phyloP scores from a whole-genome alignment of 2,113 vertebrate species.

The Planiliza haematocheilus region DNA sequence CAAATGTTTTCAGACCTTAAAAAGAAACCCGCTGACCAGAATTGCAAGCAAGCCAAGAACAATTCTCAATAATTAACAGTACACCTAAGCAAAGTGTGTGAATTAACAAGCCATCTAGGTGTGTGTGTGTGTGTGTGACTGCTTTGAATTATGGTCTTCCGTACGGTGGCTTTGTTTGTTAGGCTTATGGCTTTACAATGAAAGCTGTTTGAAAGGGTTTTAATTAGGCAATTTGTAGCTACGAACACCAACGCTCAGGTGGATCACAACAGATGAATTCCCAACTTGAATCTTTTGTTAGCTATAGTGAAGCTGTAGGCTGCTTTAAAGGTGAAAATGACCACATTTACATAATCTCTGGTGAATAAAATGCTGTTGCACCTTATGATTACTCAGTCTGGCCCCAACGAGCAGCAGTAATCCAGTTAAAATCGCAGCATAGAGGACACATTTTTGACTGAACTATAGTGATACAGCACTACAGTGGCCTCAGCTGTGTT shows the following conservation, averaged over 20 bases:
- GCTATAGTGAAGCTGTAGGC: neutral
- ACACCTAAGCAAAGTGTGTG: neutral
- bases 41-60: neutral
- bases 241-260: neutral
- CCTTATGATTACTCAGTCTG: too few relatives aligned
- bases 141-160: slow-evolving; percentile 24
- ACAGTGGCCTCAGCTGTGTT: slow-evolving; percentile 34
- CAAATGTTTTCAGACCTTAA: neutral
- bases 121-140: neutral
- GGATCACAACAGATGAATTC: neutral
- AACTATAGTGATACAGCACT: neutral
- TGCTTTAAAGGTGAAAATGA: too few relatives aligned
- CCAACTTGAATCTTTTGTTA: neutral
- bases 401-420: neutral
- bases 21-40: neutral
- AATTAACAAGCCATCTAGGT: slow-evolving; percentile 4
- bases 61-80: slow-evolving; percentile 17
- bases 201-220: neutral
- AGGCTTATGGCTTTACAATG: slow-evolving; percentile 13
- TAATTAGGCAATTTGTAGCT: neutral
- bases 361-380: too few relatives aligned
- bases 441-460: neutral
- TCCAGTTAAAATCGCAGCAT: neutral
- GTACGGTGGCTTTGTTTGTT: neutral
- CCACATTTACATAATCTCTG: too few relatives aligned